A percentile compares a stretch with the other conserved stretches of the same genome.
Conservation (phyloP, 1,140 invertebrate species). For the Stegodyphus dumicola region DNA sequence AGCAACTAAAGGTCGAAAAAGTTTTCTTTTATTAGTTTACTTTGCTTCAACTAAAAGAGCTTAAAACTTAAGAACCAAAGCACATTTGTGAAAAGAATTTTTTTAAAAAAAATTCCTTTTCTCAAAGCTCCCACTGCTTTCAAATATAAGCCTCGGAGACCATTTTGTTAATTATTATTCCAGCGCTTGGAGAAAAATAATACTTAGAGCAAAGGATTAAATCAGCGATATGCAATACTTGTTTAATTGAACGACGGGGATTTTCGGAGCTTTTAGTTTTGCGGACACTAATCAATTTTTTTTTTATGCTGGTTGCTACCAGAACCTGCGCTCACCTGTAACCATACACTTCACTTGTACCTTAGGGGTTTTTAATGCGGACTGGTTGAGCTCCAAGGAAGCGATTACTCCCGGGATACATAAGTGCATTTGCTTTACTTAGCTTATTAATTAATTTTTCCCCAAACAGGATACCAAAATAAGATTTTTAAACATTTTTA, state of each 20-base stretch:
- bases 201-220: slow-evolving; percentile 1
- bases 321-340: background rate
- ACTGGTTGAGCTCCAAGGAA: background rate
- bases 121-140: background rate
- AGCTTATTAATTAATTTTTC: slow-evolving; percentile 30
- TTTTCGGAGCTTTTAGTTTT: slow-evolving; percentile 7
- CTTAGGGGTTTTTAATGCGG: background rate
- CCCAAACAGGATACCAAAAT: background rate
- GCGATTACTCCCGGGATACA: background rate
- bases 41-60: too few species aligned
- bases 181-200: background rate
- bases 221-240: slow-evolving; percentile 24
- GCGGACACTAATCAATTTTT: slow-evolving; percentile 6
- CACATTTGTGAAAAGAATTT: background rate
- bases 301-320: background rate
- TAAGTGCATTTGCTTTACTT: slow-evolving; percentile 20
- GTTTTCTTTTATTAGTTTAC: too few species aligned
- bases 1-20: too few species aligned
- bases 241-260: slow-evolving; percentile 14
- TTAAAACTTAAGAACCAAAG: too few species aligned
- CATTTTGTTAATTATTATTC: background rate
- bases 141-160: background rate
- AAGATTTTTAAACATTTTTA: slow-evolving; percentile 29
- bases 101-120: too few species aligned
- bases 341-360: background rate